Conservation (phyloP, 2,113 vertebrate species). For the Chloebia gouldiae region DNA sequence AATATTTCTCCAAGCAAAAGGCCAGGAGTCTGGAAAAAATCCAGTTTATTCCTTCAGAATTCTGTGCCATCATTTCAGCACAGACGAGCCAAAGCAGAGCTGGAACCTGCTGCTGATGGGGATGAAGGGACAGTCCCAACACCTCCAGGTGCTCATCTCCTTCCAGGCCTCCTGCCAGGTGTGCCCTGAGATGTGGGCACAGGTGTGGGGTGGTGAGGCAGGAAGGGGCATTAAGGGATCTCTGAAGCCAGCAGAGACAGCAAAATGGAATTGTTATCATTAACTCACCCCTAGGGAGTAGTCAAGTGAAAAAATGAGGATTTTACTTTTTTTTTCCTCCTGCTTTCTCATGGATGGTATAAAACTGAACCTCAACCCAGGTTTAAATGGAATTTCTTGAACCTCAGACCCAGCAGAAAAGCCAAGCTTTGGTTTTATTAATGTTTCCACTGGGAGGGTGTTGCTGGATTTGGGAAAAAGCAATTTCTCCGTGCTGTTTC, state of each 20-base stretch:
- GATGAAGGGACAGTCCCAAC: rapidly evolving
- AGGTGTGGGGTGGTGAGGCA: neutral
- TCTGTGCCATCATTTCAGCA: neutral
- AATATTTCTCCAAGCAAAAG: neutral
- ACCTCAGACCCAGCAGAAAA: neutral
- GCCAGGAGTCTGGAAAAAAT: neutral
- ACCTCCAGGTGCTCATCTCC: neutral
- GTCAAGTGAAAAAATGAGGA: neutral
- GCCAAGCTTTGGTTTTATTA: neutral
- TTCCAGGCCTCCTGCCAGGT: neutral
- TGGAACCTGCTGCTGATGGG: neutral
- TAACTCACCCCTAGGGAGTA: neutral
- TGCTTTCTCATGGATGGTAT: neutral
- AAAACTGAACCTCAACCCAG: neutral
- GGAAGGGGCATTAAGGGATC: neutral
- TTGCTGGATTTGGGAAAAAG: neutral
- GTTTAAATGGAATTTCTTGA: neutral
- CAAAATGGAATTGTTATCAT: neutral
- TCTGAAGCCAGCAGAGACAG: neutral
- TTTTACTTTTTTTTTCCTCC: neutral
- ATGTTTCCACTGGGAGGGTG: neutral
- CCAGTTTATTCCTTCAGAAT: neutral
- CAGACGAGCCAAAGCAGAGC: neutral
- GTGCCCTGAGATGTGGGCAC: neutral
- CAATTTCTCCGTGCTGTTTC: rapidly evolving